phyloP scores from a whole-genome alignment of 2,113 vertebrate genomes.

The Psephotus haematonotus region DNA sequence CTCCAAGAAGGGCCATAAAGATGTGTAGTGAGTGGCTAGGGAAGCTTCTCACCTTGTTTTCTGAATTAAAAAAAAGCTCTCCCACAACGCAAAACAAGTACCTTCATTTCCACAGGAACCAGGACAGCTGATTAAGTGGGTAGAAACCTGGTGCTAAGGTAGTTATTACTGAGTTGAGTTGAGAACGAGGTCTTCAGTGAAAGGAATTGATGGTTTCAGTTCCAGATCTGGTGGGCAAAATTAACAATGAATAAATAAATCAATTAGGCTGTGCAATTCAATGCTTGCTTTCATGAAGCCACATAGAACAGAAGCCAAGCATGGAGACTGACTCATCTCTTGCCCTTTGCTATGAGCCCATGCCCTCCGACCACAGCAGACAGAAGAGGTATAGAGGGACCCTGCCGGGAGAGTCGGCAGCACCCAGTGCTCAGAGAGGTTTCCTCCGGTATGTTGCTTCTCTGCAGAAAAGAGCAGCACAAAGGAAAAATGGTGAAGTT shows the following conservation, averaged over 20 bases:
- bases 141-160: neutral
- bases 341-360: neutral
- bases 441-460: neutral
- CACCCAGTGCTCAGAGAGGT: accelerated
- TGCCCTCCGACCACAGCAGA: neutral
- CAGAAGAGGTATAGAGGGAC: neutral
- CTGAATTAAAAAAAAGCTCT: neutral
- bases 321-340: constrained; percentile 65
- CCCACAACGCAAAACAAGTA: neutral
- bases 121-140: neutral
- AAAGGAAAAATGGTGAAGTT: neutral
- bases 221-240: constrained; percentile 71
- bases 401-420: neutral
- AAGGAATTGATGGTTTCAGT: constrained; percentile 78
- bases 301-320: constrained; percentile 34
- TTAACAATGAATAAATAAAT: neutral
- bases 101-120: neutral
- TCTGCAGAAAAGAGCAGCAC: neutral
- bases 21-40: neutral
- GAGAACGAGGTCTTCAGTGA: constrained; percentile 61
- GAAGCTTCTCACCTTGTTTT: neutral
- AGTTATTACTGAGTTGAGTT: constrained; percentile 55
- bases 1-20: neutral
- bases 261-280: constrained; percentile 52
- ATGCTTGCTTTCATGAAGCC: constrained; percentile 69